Evolutionary conservation across 2,797 vertebrate genomes (phyloP).

Genomic region (Tokudaia tokunoshimensis): DNA sequence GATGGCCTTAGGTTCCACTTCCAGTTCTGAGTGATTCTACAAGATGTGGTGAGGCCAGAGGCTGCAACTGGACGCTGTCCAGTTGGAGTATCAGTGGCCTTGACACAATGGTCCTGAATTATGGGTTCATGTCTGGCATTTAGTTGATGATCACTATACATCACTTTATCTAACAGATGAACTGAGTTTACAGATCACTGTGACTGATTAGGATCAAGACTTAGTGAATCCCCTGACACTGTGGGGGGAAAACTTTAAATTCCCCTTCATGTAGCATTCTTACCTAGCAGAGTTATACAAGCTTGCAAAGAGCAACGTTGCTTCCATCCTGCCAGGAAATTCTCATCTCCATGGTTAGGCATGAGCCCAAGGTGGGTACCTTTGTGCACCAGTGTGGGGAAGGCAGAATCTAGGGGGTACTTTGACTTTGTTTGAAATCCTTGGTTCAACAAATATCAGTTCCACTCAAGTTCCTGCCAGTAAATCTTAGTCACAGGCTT

Average conservation of each 20-base stretch:
- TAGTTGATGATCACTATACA: background rate
- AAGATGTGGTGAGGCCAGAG: fast-evolving
- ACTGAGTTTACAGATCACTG: background rate
- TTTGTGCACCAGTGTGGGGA: background rate
- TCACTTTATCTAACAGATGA: background rate
- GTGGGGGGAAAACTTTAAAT: background rate
- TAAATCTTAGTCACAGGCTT: background rate
- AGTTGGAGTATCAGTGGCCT: fast-evolving
- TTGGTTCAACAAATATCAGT: background rate
- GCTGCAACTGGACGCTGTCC: no score
- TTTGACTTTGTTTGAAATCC: no score
- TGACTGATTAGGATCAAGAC: background rate
- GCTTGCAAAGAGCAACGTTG: background rate
- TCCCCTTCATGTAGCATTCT: background rate
- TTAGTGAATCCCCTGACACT: background rate
- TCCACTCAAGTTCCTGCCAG: background rate
- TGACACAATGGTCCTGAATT: background rate
- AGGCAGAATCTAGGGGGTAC: background rate
- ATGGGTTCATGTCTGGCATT: background rate
- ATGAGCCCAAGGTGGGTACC: no score
- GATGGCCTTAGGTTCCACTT: background rate
- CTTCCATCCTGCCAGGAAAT: background rate
- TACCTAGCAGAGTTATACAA: background rate
- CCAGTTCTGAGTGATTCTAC: background rate
- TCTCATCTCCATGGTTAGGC: background rate